These are phyloP conservation scores for Drepana arcuata DNA, from an alignment of 1,140 invertebrate genomes.

Conservation along the genomic window DNA sequence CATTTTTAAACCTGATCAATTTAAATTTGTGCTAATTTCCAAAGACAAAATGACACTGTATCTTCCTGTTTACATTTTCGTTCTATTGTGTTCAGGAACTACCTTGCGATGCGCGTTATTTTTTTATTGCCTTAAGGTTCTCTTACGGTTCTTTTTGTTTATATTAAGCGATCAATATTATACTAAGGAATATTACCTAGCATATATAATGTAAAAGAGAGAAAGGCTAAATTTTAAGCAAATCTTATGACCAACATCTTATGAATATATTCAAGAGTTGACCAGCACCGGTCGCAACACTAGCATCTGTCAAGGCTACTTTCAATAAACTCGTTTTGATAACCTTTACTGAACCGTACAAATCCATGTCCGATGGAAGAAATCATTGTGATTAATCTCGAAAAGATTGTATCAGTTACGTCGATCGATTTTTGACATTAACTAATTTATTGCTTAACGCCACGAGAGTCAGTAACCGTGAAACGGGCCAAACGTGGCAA, in stretches of 20 bases:
- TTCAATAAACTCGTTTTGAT: conserved; percentile 11
- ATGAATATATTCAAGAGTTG: too few species aligned
- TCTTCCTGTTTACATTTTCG: conserved; percentile 8
- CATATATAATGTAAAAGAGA: too few species aligned
- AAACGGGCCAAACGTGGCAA: conserved; percentile 32
- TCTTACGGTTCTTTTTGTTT: too few species aligned
- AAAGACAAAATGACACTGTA: conserved; percentile 20
- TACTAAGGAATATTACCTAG: too few species aligned
- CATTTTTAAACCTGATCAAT: conserved; percentile 11
- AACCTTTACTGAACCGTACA: conserved; percentile 16
- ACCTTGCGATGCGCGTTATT: too few species aligned
- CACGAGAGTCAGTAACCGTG: conserved; percentile 22
- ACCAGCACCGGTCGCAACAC: too few species aligned
- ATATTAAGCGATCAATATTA: too few species aligned
- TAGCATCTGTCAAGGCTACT: too few species aligned
- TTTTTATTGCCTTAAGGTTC: too few species aligned
- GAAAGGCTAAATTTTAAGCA: too few species aligned
- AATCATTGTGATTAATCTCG: conserved; percentile 28
- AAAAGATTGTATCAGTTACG: conserved; percentile 6
- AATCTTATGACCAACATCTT: too few species aligned
- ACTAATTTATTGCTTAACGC: conserved; percentile 19
- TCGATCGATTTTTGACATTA: conserved; percentile 21
- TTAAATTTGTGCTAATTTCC: conserved; percentile 1
- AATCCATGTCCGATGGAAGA: conserved; percentile 20
- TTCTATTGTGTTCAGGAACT: conserved; percentile 9